Evolutionary conservation across 2,888 invertebrate species (phyloP).

Genomic region (Uloborus plumipes): DNA sequence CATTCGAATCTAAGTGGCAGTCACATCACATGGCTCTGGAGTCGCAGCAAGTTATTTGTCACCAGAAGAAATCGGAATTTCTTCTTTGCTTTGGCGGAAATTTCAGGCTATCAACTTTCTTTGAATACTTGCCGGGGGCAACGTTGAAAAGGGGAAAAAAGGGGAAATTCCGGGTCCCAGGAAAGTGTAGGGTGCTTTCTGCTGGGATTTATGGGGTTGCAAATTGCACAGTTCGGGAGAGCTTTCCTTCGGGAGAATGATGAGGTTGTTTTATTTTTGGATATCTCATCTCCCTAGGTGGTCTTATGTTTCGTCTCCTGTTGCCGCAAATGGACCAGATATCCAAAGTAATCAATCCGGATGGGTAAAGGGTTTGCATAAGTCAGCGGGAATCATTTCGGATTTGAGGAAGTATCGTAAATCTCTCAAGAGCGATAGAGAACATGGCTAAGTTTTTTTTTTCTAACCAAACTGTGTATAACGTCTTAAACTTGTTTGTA

Average conservation of each 20-base stretch:
- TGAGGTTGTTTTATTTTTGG: slow-evolving; percentile 13
- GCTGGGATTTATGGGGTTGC: slow-evolving; percentile 45
- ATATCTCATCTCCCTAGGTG: slow-evolving; percentile 8
- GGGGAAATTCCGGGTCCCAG: not conserved
- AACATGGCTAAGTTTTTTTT: no score
- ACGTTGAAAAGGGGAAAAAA: not conserved
- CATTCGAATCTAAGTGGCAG: slow-evolving; percentile 31
- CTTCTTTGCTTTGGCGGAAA: slow-evolving; percentile 27
- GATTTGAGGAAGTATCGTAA: no score
- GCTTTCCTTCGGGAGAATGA: slow-evolving; percentile 9
- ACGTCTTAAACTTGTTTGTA: no score
- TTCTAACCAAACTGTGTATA: no score
- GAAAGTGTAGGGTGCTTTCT: slow-evolving; percentile 7
- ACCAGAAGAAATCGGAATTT: slow-evolving; percentile 20
- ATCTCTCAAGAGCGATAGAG: no score
- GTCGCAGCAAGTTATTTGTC: slow-evolving; percentile 37
- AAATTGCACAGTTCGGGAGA: slow-evolving; percentile 55
- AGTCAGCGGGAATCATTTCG: no score
- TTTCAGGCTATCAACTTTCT: slow-evolving; percentile 44
- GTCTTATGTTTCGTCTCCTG: slow-evolving; percentile 19
- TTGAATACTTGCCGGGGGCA: slow-evolving; percentile 23
- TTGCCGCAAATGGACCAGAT: slow-evolving; percentile 24
- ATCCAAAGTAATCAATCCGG: no score
- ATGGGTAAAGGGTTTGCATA: no score
- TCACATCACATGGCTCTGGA: slow-evolving; percentile 21